Evolutionary conservation across 2,888 invertebrate species (phyloP), one percentile per base, ranked within the genome.

Genomic region (Dolichomitus sp.): DNA sequence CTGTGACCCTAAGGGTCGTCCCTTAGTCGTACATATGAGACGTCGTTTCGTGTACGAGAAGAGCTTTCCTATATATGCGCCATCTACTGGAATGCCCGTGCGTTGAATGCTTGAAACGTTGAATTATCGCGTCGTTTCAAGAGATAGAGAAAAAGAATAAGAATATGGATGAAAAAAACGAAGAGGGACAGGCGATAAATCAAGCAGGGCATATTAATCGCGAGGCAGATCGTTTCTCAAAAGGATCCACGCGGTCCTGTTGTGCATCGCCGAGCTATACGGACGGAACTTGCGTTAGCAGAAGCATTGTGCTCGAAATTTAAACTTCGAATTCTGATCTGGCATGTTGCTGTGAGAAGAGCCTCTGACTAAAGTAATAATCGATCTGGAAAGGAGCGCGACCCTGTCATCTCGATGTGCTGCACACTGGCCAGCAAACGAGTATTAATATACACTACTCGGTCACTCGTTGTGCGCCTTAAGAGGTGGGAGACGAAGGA

Each of bases 41-140:
- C 68, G 70, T 70, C 65, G 42, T 75, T 75, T 70, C 61, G 45
- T 61, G 61, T 33, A 68, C 30, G 54, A 54, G 33, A 14, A 5
- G 19, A 30, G 23, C 23, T 42, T 33, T 14, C 42, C 42, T 42
- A 42, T 42, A 48, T 14, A 42, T n/a, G 42, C 54, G 30, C 52
- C 33, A 50, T 65, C n/a, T 27, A 4, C 33, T 27, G 42, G 65
- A 45, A 57, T 40, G 52, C 27, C 23, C 61, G 37, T 14, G 33
- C 59, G 77, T 11, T 52, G 83, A 83, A 83, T 77, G 80, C 76
- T 77, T 76, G 79, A 79, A 75, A 79, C 65, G 76, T 83, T 83
- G 77, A 83, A 83, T 83, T 88, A 88, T 87, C 85, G 77, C 83
- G 81, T 84, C 80, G 86, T 87, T 79, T 81, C 75, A 86, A 83